Evolutionary conservation across 2,888 invertebrate species (phyloP), one percentile per base, ranked within the genome.

Genomic region (Leptarthrus brevirostris): DNA sequence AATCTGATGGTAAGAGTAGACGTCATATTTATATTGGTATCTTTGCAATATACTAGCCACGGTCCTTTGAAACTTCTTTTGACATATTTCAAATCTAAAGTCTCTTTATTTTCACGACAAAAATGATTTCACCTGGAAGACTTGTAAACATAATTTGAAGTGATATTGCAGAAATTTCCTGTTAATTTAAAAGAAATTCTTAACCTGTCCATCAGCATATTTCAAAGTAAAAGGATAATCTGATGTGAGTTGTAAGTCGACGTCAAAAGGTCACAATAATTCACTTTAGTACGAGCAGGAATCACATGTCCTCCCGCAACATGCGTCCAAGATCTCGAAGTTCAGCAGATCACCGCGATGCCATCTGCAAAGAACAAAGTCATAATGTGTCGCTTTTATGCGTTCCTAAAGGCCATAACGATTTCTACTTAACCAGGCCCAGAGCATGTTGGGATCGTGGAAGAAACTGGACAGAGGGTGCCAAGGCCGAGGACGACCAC

Each of bases 331-430:
- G 8, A 52, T 52, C 54, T 54, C 66, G 24, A 18, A 36, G 58
- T 58, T 58, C 36, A 34, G 12, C 49, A 61, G 73, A 72, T 69
- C 73, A 70, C 34, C 53, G 40, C 52, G 47, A 72, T 74, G 66
- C 71, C 74, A 71, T 53, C 34, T 66, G 52, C 74, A 58, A 72
- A 72, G 72, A 75, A 75, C 75, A 76, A 73, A 76, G 76, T 74
- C 76, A 76, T 74, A 76, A 76, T 69, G 76, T 76, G 76, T 76
- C 76, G 71, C 76, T 72, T 76, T 76, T 76, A 76, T 74, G 73
- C 54, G 70, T 74, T 75, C 53, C 74, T 74, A 76, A 76, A 76
- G 73, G 61, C 74, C 73, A 76, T 74, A 74, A 74, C 73, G 22
- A 61, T 74, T 72, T 74, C 74, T 70, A 73, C 74, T 74, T 76